Conservation (phyloP, 2,113 vertebrate genomes). For the Puma concolor region DNA sequence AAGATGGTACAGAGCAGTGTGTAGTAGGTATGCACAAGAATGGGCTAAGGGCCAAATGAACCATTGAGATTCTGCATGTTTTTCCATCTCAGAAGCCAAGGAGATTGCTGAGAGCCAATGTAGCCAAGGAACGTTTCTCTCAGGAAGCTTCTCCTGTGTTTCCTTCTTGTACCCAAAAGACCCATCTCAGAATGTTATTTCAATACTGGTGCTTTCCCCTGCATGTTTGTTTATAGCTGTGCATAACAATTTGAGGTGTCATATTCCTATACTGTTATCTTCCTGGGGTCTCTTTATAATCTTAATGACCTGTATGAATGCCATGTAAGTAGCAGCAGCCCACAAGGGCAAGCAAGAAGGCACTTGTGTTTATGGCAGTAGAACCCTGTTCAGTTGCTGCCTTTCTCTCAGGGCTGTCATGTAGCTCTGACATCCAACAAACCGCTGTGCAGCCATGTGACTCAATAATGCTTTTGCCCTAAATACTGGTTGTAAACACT, state of each 20-base stretch:
- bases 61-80: not conserved
- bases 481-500: not conserved
- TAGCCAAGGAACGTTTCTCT: not conserved
- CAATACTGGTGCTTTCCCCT: not conserved
- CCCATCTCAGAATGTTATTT: not conserved
- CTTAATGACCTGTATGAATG: conserved; percentile 23
- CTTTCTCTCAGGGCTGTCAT: conserved; percentile 9
- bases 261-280: not conserved
- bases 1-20: not conserved
- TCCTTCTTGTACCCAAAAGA: not conserved
- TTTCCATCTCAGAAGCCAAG: not conserved
- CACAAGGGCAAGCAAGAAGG: conserved; percentile 59
- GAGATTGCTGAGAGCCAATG: not conserved
- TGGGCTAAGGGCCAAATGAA: not conserved
- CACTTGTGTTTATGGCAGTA: not conserved
- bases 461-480: conserved; percentile 37
- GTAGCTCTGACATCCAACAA: conserved; percentile 60
- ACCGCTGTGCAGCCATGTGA: conserved; percentile 25
- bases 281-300: conserved; percentile 58
- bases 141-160: not conserved
- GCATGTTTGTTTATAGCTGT: conserved; percentile 15
- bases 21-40: not conserved
- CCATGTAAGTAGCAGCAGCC: not conserved
- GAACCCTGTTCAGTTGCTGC: not conserved
- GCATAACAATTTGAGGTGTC: not conserved